These are phyloP conservation scores for Cryptosula pallasiana DNA, from an alignment of 2,888 invertebrate species.

Conservation along the genomic window DNA sequence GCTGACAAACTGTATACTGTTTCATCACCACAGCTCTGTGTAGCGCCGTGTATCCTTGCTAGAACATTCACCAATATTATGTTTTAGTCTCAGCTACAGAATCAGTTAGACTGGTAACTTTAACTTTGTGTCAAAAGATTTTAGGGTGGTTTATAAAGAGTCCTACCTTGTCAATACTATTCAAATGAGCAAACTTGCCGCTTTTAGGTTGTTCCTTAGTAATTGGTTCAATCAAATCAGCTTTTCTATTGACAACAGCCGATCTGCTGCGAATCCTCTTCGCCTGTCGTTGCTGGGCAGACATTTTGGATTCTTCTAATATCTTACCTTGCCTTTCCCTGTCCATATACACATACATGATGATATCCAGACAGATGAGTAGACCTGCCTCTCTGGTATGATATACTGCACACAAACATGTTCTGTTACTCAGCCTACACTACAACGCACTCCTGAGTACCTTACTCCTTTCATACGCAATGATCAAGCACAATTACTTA, in stretches of 20 bases:
- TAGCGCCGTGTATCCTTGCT: neutral
- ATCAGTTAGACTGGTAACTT: too few species aligned
- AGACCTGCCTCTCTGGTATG: too few species aligned
- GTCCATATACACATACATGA: constrained; percentile 13
- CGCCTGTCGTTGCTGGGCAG: neutral
- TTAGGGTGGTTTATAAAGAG: neutral
- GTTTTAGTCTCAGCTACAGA: too few species aligned
- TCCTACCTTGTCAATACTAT: neutral
- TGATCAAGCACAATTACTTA: neutral
- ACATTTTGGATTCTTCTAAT: neutral
- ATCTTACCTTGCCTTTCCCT: neutral
- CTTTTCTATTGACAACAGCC: neutral
- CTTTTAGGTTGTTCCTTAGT: neutral
- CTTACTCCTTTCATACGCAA: neutral
- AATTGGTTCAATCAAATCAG: constrained; percentile 2
- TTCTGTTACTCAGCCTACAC: neutral
- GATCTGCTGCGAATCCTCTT: neutral
- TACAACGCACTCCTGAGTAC: neutral
- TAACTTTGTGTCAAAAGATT: too few species aligned
- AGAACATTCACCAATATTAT: too few species aligned
- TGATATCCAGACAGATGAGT: too few species aligned
- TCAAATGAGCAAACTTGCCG: neutral
- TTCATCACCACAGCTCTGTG: constrained; percentile 19
- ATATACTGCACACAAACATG: neutral
- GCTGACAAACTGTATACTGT: neutral